Base-by-base conservation (phyloP, 2,888 invertebrate species). In the Cerastis leucographa region DNA sequence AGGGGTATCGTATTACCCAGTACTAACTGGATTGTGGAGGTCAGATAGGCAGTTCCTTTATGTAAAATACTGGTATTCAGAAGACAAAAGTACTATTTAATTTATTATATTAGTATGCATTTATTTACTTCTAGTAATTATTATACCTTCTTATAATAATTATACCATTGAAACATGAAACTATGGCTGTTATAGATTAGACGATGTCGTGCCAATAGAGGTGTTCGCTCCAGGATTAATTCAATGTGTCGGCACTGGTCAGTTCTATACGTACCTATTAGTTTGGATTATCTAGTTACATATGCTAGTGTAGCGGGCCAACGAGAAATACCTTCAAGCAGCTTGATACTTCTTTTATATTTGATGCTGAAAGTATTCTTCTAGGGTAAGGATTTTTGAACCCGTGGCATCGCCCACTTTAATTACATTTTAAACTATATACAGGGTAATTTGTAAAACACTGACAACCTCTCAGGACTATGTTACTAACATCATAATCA, bases 211-310 rank as follows among this genome's bases (percentile, higher is more conserved):
- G 69, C 44, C 35, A 44, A 51, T 68, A 19, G 68, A 78, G 17
- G 84, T 68, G 84, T 83, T 51, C 49, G 68, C 25, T 25, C 11
- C 62, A 17, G 78, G 79, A 79, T 83, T 83, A 83, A 83, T 83
- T 78, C 69, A 22, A 42, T 78, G 64, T 78, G 79, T 79, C 49
- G 14, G 9, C 35, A 51, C 19, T n/a, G 35, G 4, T 11, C 49
- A 56, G 42, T 68, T 22, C 62, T 56, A 62, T 68, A 29, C 25
- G 25, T 25, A 25, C 19, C 11, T 35, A n/a, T 40, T 56, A 51
- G 11, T 66, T 17, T 19, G 29, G 22, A 51, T 51, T 40, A 42
- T 44, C 0, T 35, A 14, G 40, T 7, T 35, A 25, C 19, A 40
- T n/a, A n/a, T 3, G 5, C 44, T 35, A 51, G 64, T 76, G 7